These are phyloP conservation scores for Alexandromys fortis DNA, from an alignment of 2,113 vertebrate genomes.

Conservation along the genomic window DNA sequence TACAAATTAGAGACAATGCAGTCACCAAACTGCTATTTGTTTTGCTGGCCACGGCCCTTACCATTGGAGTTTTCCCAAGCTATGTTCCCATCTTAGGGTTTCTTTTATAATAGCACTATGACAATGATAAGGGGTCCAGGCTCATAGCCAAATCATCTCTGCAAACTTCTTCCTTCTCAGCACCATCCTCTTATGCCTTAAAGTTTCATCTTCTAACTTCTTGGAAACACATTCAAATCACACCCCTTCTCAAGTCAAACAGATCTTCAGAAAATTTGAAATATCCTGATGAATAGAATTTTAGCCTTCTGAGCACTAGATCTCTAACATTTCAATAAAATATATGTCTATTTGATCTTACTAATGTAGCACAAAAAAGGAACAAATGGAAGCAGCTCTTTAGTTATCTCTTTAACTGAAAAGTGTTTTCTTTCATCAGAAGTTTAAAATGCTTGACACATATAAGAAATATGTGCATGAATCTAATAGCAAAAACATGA, in stretches of 20 bases:
- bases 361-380: background rate
- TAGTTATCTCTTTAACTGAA: background rate
- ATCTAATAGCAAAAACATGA: background rate
- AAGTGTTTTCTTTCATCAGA: background rate
- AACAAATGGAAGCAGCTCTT: background rate
- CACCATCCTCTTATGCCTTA: background rate
- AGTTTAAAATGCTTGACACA: background rate
- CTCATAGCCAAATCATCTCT: background rate
- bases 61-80: background rate
- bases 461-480: background rate
- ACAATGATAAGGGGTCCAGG: background rate
- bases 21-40: background rate
- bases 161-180: background rate
- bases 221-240: background rate
- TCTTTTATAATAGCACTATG: background rate
- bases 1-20: background rate
- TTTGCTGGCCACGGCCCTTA: background rate
- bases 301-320: background rate
- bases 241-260: background rate
- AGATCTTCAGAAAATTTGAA: background rate
- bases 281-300: background rate
- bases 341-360: background rate
- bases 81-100: background rate
- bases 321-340: slow-evolving; percentile 31
- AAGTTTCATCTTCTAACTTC: background rate